Evolutionary conservation across 1,140 invertebrate genomes (phyloP).

Genomic region (Brachionus manjavacas): DNA sequence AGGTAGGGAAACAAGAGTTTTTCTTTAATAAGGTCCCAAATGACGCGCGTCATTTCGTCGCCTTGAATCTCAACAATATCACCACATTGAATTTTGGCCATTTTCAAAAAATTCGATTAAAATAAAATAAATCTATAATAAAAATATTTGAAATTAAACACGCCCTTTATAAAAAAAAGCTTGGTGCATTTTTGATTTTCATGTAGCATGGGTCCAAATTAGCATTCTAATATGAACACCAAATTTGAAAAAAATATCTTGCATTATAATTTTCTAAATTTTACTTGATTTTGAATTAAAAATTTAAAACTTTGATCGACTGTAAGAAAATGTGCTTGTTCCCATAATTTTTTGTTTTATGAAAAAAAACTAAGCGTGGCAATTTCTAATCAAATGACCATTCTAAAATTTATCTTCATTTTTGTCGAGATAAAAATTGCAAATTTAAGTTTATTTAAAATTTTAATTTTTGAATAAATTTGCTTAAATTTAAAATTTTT

Average conservation of each 20-base stretch:
- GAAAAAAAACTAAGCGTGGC: not conserved
- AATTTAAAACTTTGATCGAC: not conserved
- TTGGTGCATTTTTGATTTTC: not conserved
- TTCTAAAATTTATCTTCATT: not conserved
- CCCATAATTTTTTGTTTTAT: not conserved
- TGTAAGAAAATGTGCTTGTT: not conserved
- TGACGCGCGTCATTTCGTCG: slow-evolving; percentile 98
- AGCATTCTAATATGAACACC: not conserved
- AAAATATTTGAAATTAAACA: not conserved
- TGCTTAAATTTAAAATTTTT: not conserved
- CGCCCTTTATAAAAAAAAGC: not conserved
- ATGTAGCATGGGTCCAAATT: not conserved
- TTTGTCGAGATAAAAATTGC: not conserved
- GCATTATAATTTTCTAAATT: slow-evolving; percentile 60
- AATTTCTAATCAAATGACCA: not conserved
- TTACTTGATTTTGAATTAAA: not conserved
- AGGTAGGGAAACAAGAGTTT: slow-evolving; percentile 93
- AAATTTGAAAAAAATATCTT: not conserved
- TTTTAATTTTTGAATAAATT: not conserved
- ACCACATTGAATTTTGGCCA: slow-evolving; percentile 43
- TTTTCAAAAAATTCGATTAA: not conserved
- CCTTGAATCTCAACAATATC: slow-evolving; percentile 80
- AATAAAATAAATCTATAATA: not conserved
- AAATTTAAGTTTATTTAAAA: not conserved
- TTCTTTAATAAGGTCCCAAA: slow-evolving; percentile 96